Evolutionary conservation across 2,113 vertebrate species (phyloP).

Genomic region (Lates calcarifer): DNA sequence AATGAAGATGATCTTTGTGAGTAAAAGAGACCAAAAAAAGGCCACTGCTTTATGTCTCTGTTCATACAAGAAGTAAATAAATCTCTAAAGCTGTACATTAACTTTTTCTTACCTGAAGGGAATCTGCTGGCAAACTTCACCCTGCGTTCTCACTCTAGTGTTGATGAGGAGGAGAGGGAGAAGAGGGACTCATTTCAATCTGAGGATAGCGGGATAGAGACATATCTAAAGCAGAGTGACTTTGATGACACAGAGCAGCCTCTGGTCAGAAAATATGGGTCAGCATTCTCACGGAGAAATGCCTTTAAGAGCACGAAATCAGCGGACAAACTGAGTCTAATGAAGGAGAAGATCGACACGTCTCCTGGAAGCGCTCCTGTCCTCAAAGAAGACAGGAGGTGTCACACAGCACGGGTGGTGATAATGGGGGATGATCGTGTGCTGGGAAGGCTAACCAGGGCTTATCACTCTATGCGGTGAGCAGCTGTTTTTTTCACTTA

Average conservation of each 20-base stretch:
- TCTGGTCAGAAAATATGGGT: rapidly evolving
- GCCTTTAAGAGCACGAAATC: slow-evolving; percentile 81
- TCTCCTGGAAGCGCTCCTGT: slow-evolving; percentile 29
- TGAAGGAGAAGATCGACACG: slow-evolving; percentile 74
- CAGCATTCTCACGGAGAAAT: slow-evolving; percentile 71
- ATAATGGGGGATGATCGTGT: slow-evolving; percentile 89
- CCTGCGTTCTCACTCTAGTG: slow-evolving; percentile 10
- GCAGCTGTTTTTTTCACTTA: not conserved
- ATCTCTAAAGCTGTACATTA: not conserved
- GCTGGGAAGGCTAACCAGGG: slow-evolving; percentile 87
- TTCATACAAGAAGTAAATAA: not conserved
- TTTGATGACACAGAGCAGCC: slow-evolving; percentile 2
- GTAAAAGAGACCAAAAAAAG: slow-evolving; percentile 48
- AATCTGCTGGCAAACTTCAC: slow-evolving; percentile 86
- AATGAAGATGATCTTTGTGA: slow-evolving; percentile 89
- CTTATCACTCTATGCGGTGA: slow-evolving; percentile 87
- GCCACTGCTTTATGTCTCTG: not conserved
- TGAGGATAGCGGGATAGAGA: slow-evolving; percentile 86
- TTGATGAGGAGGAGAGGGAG: slow-evolving; percentile 31
- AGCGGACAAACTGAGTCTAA: slow-evolving; percentile 65
- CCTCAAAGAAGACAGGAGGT: slow-evolving; percentile 62
- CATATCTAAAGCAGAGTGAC: slow-evolving; percentile 74
- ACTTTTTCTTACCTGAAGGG: slow-evolving; percentile 79
- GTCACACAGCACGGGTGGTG: slow-evolving; percentile 86
- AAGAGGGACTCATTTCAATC: slow-evolving; percentile 80